These are phyloP conservation scores for Calephelis virginiensis DNA, from an alignment of 1,140 invertebrate species.

Conservation along the genomic window DNA sequence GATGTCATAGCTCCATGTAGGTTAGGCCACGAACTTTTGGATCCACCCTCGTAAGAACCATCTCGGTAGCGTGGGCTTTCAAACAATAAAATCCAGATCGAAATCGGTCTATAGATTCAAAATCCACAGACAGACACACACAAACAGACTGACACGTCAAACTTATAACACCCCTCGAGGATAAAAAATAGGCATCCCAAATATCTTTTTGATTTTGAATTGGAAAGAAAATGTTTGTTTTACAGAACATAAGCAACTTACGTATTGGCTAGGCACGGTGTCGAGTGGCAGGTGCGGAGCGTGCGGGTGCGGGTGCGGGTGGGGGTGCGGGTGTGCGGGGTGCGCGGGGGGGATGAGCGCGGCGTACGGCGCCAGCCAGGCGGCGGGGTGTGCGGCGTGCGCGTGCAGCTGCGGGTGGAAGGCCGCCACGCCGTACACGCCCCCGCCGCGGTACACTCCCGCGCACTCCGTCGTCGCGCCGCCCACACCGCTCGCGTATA, in stretches of 20 bases:
- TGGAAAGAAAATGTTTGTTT: too few relatives aligned
- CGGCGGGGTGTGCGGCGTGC: slow-evolving; percentile 56
- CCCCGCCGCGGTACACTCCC: slow-evolving; percentile 61
- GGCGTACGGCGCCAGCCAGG: slow-evolving; percentile 70
- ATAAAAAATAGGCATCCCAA: too few relatives aligned
- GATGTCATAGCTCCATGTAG: too few relatives aligned
- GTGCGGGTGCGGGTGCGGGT: slow-evolving; percentile 59
- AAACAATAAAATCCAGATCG: too few relatives aligned
- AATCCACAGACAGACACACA: too few relatives aligned
- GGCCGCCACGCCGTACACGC: slow-evolving; percentile 63
- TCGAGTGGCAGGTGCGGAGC: slow-evolving; percentile 69
- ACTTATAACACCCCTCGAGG: too few relatives aligned
- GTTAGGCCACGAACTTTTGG: too few relatives aligned
- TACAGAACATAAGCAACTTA: slow-evolving; percentile 36
- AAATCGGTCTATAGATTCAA: too few relatives aligned
- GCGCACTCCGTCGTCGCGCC: slow-evolving; percentile 53
- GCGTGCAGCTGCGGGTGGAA: slow-evolving; percentile 68
- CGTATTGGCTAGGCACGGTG: slow-evolving; percentile 74
- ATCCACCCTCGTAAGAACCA: too few relatives aligned
- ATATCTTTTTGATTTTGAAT: too few relatives aligned
- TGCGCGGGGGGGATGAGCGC: slow-evolving; percentile 62
- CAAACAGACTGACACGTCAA: too few relatives aligned
- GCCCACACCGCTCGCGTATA: slow-evolving; percentile 57
- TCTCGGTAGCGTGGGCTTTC: too few relatives aligned
- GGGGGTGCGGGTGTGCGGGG: slow-evolving; percentile 64